Evolutionary conservation across 2,888 invertebrate genomes (phyloP).

Genomic region (Oxyteleia sp.): DNA sequence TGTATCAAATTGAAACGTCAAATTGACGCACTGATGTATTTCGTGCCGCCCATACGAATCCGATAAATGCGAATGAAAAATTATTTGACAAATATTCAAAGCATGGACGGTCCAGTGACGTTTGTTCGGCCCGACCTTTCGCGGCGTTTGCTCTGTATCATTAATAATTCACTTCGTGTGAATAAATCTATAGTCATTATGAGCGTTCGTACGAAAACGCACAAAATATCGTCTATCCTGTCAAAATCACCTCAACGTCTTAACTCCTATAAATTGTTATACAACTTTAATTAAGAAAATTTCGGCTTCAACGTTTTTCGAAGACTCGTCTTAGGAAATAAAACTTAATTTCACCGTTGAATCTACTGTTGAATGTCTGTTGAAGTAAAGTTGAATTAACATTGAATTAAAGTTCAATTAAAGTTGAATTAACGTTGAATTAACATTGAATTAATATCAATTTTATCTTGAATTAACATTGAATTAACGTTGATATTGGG

Average conservation of each 20-base stretch:
- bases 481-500: too few relatives aligned
- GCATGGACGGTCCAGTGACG: slow-evolving; percentile 29
- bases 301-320: slow-evolving; percentile 1
- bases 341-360: too few relatives aligned
- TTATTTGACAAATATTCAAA: slow-evolving; percentile 61
- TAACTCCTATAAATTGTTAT: not conserved
- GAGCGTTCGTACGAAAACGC: not conserved
- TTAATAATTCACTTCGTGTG: slow-evolving; percentile 47
- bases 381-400: too few relatives aligned
- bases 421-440: too few relatives aligned
- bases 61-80: slow-evolving; percentile 41
- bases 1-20: slow-evolving; percentile 47
- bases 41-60: slow-evolving; percentile 35
- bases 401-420: too few relatives aligned
- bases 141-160: slow-evolving; percentile 21
- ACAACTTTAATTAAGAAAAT: slow-evolving; percentile 8
- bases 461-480: too few relatives aligned
- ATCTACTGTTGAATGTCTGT: too few relatives aligned
- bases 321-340: too few relatives aligned
- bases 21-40: slow-evolving; percentile 46
- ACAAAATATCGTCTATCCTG: not conserved
- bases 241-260: not conserved
- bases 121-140: slow-evolving; percentile 41
- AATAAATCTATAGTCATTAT: slow-evolving; percentile 16
- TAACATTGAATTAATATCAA: too few relatives aligned